Percentiles rank a stretch among this genome's conserved stretches.
phyloP scores from a whole-genome alignment of 2,888 invertebrate species.

The Euphydryas editha region DNA sequence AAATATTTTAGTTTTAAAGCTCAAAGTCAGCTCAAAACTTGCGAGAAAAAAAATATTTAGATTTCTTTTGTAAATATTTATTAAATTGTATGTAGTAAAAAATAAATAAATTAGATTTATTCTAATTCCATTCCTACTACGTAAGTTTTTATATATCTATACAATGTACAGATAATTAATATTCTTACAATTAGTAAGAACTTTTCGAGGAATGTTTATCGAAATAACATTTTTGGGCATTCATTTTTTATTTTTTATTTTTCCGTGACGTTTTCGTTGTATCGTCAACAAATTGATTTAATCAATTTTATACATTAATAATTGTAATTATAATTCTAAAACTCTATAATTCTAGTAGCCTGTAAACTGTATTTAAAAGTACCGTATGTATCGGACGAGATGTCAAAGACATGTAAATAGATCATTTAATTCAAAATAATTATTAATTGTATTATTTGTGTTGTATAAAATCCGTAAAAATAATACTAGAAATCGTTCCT shows the following conservation, averaged over 20 bases:
- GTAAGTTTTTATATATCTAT: constrained; percentile 64
- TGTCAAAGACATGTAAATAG: not conserved
- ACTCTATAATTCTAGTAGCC: not conserved
- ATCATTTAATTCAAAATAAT: not conserved
- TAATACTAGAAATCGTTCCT: not conserved
- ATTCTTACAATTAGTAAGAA: constrained; percentile 48
- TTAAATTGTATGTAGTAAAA: constrained; percentile 52
- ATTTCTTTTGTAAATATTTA: constrained; percentile 62
- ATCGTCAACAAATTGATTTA: constrained; percentile 33
- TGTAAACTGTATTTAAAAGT: not conserved
- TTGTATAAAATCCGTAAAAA: not conserved
- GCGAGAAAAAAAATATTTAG: constrained; percentile 30
- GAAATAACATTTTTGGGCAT: constrained; percentile 19
- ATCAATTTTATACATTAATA: constrained; percentile 30
- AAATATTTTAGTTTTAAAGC: constrained; percentile 73
- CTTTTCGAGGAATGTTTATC: constrained; percentile 43
- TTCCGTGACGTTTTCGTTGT: not conserved
- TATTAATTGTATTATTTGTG: not conserved
- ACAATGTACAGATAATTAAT: constrained; percentile 56
- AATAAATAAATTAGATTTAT: constrained; percentile 45
- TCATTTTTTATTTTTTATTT: constrained; percentile 16
- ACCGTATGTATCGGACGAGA: not conserved
- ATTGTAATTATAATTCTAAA: not conserved
- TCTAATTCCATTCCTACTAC: constrained; percentile 69
- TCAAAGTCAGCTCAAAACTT: constrained; percentile 81